Evolutionary conservation across 1,140 invertebrate species (phyloP).

Genomic region (Asobara japonica): DNA sequence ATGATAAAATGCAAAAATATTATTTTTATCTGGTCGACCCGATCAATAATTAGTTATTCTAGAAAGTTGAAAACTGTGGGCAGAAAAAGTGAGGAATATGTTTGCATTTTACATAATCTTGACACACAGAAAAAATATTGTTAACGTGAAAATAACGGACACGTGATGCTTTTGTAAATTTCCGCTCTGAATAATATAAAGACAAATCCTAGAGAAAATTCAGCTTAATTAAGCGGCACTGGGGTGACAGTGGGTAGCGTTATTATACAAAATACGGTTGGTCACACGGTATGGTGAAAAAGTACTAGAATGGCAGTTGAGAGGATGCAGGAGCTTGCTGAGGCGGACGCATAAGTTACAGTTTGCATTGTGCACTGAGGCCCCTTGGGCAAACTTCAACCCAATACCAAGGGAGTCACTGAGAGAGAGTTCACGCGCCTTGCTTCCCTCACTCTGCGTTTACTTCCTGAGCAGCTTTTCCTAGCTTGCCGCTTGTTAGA

Average conservation of each 20-base stretch:
- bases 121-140: too few species aligned
- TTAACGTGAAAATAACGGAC: not conserved
- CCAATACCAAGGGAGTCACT: slow-evolving; percentile 35
- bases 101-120: too few species aligned
- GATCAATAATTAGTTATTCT: too few species aligned
- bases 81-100: too few species aligned
- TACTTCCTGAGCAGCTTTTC: slow-evolving; percentile 39
- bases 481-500: slow-evolving; percentile 23
- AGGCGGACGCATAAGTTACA: slow-evolving; percentile 44
- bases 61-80: too few species aligned
- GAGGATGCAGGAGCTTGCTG: not conserved
- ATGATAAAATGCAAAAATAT: too few species aligned
- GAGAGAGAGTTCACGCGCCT: slow-evolving; percentile 30
- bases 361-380: slow-evolving; percentile 46
- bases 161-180: not conserved
- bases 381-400: slow-evolving; percentile 43
- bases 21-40: too few species aligned
- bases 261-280: slow-evolving; percentile 12
- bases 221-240: slow-evolving; percentile 34
- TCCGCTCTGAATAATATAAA: not conserved
- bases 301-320: slow-evolving; percentile 12
- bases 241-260: slow-evolving; percentile 17
- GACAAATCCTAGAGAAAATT: slow-evolving; percentile 25
- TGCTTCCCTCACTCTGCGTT: slow-evolving; percentile 18
- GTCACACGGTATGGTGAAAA: not conserved